Evolutionary conservation across 2,113 vertebrate genomes (phyloP).

Genomic region (Physeter macrocephalus): DNA sequence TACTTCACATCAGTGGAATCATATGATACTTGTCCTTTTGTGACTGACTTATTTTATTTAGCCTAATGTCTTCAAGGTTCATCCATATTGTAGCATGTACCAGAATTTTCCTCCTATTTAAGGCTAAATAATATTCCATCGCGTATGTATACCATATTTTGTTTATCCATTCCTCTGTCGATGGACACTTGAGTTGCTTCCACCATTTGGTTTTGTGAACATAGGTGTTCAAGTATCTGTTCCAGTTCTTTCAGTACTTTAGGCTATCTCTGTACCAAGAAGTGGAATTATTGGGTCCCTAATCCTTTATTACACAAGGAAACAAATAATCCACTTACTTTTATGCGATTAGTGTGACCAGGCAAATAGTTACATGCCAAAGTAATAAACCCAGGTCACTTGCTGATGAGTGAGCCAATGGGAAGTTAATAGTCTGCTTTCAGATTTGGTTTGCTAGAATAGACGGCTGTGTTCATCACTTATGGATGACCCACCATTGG

Average conservation of each 20-base stretch:
- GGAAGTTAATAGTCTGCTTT: background rate
- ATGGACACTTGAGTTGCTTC: background rate
- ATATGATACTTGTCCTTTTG: background rate
- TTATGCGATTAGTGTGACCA: background rate
- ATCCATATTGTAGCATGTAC: background rate
- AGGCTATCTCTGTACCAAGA: background rate
- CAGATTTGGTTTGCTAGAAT: background rate
- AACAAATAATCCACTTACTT: background rate
- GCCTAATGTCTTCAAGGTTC: background rate
- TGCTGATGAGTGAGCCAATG: background rate
- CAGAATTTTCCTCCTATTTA: background rate
- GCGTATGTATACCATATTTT: background rate
- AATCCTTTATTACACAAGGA: background rate
- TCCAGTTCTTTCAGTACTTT: background rate
- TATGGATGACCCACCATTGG: too few species aligned
- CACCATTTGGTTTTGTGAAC: background rate
- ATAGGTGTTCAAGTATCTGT: background rate
- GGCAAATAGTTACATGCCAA: background rate
- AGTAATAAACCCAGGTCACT: background rate
- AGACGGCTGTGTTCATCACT: background rate
- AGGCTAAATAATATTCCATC: background rate
- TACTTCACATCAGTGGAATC: background rate
- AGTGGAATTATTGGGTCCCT: background rate
- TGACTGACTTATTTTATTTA: background rate
- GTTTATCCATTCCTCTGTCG: background rate